Base-by-base conservation (phyloP, 2,113 vertebrate species). In the Orycteropus afer region DNA sequence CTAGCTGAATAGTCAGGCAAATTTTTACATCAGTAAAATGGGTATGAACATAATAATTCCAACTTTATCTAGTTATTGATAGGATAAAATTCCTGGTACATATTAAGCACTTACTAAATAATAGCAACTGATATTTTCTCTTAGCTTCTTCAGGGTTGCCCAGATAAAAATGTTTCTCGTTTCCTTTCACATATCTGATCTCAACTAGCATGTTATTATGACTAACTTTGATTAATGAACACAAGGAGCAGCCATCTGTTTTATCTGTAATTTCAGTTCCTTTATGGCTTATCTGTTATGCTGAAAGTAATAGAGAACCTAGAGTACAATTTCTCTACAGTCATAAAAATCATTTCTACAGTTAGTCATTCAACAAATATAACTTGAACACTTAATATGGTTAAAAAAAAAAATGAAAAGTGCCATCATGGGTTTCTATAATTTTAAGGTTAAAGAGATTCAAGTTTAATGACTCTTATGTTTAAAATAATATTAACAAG, bases 401-500 rank as follows among this genome's bases (percentile, higher is more conserved):
- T n/a, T 27, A 25, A 88, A 20, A 20, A 89, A 20, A 89, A 34
- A 25, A 17, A 47, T 8, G 2, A 20, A 77, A 91, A 93, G 65
- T 71, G 9, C 12, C 63, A 53, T 1, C 45, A 14, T 7, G 47
- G 34, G 27, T 14, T 76, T 20, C 29, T 74, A 85, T 2, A 92
- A 57, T 74, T 65, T 84, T 77, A 90, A 87, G 17, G 27, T 14
- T 63, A 6, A 12, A 86, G 10, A 84, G n/a, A 40, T 47, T 49
- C 22, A 45, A 32, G n/a, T 89, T 77, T 87, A 77, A 76, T 47
- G 25, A 37, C 3, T 79, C 20, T 85, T 57, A 4, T 8, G 10
- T 37, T 90, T 96, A 93, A 83, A 95, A 79, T 90, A 87, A 59
- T 40, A 55, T 27, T 40, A 87, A 77, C 34, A 92, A 90, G 51